Conservation (phyloP, 2,888 invertebrate genomes). For the Metopia argyrocephala region DNA sequence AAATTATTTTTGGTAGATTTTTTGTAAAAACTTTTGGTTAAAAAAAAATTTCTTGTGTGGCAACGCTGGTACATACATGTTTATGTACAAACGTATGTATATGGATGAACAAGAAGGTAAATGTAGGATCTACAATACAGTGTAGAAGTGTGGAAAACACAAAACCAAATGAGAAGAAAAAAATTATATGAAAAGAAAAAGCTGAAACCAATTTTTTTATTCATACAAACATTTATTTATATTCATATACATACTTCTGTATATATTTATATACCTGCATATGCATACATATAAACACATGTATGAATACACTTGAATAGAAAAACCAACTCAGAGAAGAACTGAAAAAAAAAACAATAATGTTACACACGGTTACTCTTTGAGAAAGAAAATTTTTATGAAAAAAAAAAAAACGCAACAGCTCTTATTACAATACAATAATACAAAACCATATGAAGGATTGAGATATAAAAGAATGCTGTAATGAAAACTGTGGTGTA, state of each 20-base stretch:
- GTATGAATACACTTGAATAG: neutral
- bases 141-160: neutral
- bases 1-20: too few relatives aligned
- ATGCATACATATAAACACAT: neutral
- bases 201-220: too few relatives aligned
- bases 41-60: too few relatives aligned
- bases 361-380: slow-evolving; percentile 54
- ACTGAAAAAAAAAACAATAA: slow-evolving; percentile 52
- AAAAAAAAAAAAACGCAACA: slow-evolving; percentile 6
- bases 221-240: too few relatives aligned
- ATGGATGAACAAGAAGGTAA: too few relatives aligned
- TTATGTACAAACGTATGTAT: too few relatives aligned
- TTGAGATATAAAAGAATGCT: neutral
- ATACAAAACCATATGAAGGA: neutral
- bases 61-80: too few relatives aligned
- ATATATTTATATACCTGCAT: too few relatives aligned
- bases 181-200: slow-evolving; percentile 2
- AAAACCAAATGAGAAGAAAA: slow-evolving; percentile 2
- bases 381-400: slow-evolving; percentile 38
- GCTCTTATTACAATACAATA: slow-evolving; percentile 24
- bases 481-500: too few relatives aligned
- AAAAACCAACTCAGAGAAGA: slow-evolving; percentile 32
- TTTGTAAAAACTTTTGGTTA: too few relatives aligned
- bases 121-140: neutral
- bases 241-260: neutral